Evolutionary conservation across 2,797 vertebrate species (phyloP).

Genomic region (Arctocebus calabarensis): DNA sequence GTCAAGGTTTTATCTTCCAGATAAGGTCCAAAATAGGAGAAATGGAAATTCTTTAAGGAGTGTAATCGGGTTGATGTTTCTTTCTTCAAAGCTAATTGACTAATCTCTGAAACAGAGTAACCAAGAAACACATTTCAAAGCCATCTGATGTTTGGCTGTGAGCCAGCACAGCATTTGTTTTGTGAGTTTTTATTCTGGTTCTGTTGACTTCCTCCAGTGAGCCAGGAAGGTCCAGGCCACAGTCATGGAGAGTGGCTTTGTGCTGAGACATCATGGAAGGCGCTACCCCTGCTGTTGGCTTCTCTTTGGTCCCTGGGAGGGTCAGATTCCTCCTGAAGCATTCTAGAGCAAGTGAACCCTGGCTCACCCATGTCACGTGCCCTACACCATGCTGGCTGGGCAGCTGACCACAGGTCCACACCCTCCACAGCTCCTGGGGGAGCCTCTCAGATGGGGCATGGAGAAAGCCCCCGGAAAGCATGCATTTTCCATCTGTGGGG

Average conservation of each 20-base stretch:
- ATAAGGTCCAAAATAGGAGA: not conserved
- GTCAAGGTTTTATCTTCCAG: not conserved
- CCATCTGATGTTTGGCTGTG: not conserved
- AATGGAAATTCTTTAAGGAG: not conserved
- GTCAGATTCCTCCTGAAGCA: not conserved
- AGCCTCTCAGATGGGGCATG: too few species aligned
- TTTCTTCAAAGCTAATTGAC: not conserved
- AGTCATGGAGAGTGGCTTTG: too few species aligned
- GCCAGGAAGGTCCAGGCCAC: not conserved
- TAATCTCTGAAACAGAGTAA: not conserved
- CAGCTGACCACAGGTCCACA: not conserved
- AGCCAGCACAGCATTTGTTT: not conserved
- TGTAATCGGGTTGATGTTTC: accelerated
- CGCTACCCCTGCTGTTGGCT: not conserved
- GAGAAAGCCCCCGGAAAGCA: not conserved
- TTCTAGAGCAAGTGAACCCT: not conserved
- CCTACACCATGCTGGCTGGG: accelerated
- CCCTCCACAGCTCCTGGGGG: too few species aligned
- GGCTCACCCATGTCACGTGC: not conserved
- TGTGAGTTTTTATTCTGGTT: not conserved
- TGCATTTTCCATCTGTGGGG: too few species aligned
- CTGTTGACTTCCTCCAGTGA: too few species aligned
- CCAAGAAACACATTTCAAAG: not conserved
- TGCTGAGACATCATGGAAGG: not conserved
- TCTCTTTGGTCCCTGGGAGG: not conserved